Conservation (phyloP, 2,888 invertebrate species). For the Aricia artaxerxes region DNA sequence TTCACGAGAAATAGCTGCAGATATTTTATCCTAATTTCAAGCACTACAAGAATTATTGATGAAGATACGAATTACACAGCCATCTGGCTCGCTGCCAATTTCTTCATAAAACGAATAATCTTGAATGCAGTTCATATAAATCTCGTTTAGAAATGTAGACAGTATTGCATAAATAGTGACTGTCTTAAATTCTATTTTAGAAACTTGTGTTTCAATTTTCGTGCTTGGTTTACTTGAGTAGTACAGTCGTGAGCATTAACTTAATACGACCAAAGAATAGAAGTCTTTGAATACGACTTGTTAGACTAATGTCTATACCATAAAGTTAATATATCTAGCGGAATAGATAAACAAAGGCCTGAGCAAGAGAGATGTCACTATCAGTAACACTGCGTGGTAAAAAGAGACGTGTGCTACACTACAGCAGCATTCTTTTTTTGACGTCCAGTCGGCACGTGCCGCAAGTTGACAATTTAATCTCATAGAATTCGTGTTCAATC, state of each 20-base stretch:
- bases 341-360: no score
- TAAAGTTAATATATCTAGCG: no score
- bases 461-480: no score
- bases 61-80: slow-evolving; percentile 1
- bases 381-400: no score
- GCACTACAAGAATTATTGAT: slow-evolving; percentile 14
- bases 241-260: neutral
- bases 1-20: neutral
- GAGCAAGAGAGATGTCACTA: no score
- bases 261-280: no score
- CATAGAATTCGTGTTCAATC: no score
- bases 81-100: slow-evolving; percentile 11
- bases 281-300: no score
- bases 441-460: no score
- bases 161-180: neutral
- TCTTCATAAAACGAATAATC: slow-evolving; percentile 27
- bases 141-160: slow-evolving; percentile 10
- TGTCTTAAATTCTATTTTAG: neutral
- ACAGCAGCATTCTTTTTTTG: no score
- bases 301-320: no score
- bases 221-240: neutral
- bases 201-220: slow-evolving; percentile 10
- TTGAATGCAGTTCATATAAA: slow-evolving; percentile 28
- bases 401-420: no score
- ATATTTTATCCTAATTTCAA: neutral